Conservation (phyloP, 2,113 vertebrate genomes). For the Phaethon lepturus region DNA sequence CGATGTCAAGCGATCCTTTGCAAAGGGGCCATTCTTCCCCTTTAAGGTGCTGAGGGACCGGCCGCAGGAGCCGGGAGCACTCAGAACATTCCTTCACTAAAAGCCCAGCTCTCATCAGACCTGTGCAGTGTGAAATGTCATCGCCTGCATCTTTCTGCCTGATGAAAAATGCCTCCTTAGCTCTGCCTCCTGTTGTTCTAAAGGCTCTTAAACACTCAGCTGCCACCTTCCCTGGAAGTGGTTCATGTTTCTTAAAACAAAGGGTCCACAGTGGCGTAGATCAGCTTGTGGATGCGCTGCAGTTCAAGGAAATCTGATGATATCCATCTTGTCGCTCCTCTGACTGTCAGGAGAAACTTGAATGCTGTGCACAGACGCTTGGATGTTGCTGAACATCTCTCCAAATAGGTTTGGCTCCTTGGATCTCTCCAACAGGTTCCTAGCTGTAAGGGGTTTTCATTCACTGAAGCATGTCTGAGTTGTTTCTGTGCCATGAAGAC, state of each 20-base stretch:
- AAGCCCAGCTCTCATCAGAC: background rate
- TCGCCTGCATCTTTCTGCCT: background rate
- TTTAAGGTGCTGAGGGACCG: background rate
- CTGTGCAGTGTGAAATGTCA: background rate
- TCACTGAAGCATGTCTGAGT: background rate
- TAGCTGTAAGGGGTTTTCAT: background rate
- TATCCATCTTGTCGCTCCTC: background rate
- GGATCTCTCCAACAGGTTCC: background rate
- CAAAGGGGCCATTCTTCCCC: background rate
- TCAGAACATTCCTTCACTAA: rapidly evolving
- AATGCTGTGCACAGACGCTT: background rate
- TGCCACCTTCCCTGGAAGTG: background rate
- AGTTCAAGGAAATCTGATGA: background rate
- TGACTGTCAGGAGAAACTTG: background rate
- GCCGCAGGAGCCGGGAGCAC: background rate
- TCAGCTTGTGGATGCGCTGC: background rate
- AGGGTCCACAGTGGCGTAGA: background rate
- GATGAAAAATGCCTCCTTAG: background rate
- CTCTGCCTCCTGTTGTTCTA: background rate
- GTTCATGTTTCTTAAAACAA: background rate
- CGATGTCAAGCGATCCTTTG: background rate
- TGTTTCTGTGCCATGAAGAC: background rate
- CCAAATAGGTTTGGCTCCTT: background rate
- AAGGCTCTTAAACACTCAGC: background rate
- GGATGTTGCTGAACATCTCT: background rate